Percentiles rank a stretch among this genome's conserved stretches.
Conservation (phyloP, 2,888 invertebrate genomes). For the Pyrocoelia pectoralis region DNA sequence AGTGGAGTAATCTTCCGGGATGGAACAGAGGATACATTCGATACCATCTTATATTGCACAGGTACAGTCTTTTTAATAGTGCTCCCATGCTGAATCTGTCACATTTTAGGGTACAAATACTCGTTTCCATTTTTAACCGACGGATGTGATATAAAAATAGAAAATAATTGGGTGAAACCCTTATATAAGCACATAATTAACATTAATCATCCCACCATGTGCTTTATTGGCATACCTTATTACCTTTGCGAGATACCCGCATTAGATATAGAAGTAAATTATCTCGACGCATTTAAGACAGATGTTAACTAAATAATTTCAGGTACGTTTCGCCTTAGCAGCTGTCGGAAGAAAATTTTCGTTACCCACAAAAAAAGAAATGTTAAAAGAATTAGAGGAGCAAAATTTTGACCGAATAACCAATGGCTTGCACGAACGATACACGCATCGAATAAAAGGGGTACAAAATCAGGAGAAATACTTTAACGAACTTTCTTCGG, state of each 20-base stretch:
- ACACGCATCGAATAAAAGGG: not conserved
- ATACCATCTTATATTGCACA: conserved; percentile 76
- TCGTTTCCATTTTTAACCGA: conserved; percentile 62
- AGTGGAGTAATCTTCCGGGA: conserved; percentile 66
- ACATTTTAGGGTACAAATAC: conserved; percentile 59
- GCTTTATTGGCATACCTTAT: conserved; percentile 84
- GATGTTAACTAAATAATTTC: not conserved
- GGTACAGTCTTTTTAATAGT: conserved; percentile 63
- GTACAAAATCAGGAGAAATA: conserved; percentile 2
- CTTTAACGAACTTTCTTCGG: not conserved
- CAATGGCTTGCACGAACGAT: not conserved
- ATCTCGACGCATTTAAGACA: not conserved
- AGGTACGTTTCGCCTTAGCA: not conserved
- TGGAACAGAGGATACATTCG: conserved; percentile 66
- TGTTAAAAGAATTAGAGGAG: not conserved
- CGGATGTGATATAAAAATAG: conserved; percentile 74
- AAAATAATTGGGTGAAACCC: conserved; percentile 82
- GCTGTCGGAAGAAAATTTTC: not conserved
- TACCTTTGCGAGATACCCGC: conserved; percentile 85
- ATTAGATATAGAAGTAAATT: conserved; percentile 81
- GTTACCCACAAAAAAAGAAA: not conserved
- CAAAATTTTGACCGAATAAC: not conserved
- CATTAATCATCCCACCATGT: conserved; percentile 80
- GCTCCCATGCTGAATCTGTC: too few relatives aligned
- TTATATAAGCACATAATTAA: conserved; percentile 89